Base-by-base conservation (phyloP, 2,113 vertebrate genomes). In the Ictidomys tridecemlineatus region DNA sequence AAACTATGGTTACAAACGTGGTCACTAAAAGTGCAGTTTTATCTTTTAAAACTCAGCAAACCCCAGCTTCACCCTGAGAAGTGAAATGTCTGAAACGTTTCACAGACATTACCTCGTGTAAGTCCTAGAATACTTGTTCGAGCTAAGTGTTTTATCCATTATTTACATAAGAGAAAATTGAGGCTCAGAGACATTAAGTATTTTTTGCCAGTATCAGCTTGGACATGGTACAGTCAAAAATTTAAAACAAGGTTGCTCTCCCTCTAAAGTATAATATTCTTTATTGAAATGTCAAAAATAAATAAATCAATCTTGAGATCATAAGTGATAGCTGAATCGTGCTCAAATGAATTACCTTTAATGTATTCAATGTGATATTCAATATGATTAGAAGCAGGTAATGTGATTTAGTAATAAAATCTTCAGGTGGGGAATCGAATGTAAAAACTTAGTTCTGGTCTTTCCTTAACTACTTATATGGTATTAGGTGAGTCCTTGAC, bases 301-400 rank as follows among this genome's bases (percentile, higher is more conserved):
- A 73, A 42, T 45, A 90, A 73, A 69, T 34, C 83, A 70, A 63
- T 37, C 22, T 93, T 93, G n/a, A 16, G 32, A 69, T 72, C 2
- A 20, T 56, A 79, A 51, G 8, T 84, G 45, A 85, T 20, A 72
- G 39, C 12, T 80, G 51, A 94, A 34, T 91, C 51, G 7, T 73
- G 77, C 16, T 88, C 67, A 85, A 63, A 51, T 77, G 4, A 91
- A 73, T 93, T 89, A 85, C 3, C 11, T 13, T 93, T 89, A 93
- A 61, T 78, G 37, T 30, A 74, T 91, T 83, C 89, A 86, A 91
- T 79, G n/a, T 89, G 74, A 51, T 91, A 90, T 48, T 30, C 69
- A 37, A 89, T 80, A 20, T 80, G 32, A 89, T 93, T 79, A 63
- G 95, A 96, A 96, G 17, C 20, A 93, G 32, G 17, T 4, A 73